phyloP scores from a whole-genome alignment of 2,113 vertebrate species.

The Microtus pennsylvanicus region DNA sequence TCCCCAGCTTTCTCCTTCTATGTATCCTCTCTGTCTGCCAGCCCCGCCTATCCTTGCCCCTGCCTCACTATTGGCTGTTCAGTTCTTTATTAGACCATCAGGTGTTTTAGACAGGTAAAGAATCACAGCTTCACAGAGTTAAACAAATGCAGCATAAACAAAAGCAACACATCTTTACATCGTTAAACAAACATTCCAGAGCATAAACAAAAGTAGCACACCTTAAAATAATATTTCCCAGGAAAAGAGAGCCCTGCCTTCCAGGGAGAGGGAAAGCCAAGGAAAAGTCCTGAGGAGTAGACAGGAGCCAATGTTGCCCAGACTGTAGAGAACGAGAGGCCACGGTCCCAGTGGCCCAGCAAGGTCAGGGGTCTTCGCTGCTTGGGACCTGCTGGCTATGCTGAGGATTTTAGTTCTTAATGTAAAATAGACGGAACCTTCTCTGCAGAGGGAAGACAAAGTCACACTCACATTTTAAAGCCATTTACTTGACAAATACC shows the following conservation, averaged over 20 bases:
- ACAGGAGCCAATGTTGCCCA: background rate
- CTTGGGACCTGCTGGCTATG: background rate
- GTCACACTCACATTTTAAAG: slow-evolving; percentile 10
- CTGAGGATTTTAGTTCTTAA: background rate
- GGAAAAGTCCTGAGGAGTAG: background rate
- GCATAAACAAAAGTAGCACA: no score
- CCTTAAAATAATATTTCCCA: no score
- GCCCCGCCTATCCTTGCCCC: no score
- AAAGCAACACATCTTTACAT: no score
- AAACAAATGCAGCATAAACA: no score
- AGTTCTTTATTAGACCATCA: no score
- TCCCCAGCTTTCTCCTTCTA: no score
- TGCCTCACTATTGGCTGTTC: no score
- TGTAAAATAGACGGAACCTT: slow-evolving; percentile 9
- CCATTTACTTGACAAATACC: background rate
- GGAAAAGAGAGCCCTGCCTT: background rate
- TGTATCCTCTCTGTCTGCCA: no score
- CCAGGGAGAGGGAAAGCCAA: background rate
- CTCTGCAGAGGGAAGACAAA: slow-evolving; percentile 2
- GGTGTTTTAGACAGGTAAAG: no score
- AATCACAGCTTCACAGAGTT: no score
- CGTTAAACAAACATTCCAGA: no score
- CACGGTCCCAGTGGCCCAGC: background rate
- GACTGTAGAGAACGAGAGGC: background rate
- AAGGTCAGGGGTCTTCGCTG: background rate